Base-by-base conservation (phyloP, 2,888 invertebrate genomes). In the Dione juno region DNA sequence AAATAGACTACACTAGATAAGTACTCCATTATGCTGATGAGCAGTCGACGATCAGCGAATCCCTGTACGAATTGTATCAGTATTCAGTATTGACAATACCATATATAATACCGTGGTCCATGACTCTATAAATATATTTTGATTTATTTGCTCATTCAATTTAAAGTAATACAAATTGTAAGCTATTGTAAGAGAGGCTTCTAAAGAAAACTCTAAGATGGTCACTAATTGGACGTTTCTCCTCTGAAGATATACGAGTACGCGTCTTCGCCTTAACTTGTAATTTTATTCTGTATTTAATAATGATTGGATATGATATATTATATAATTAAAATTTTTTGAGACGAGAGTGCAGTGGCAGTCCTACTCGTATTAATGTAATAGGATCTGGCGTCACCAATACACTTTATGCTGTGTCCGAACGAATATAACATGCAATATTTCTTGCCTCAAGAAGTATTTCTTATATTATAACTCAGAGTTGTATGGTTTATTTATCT, bases 161-260 rank as follows among this genome's bases (percentile, higher is more conserved):
- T 61, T 43, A 63, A 63, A 68, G 14, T 5, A 48, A 43, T 35
- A 19, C 14, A 58, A 40, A 57, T 50, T 64, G 16, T 54, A 53
- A 43, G 35, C 43, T 10, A 58, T 58, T 9, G 43, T 16, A 52
- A 53, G 21, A 48, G 50, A 67, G 43, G 14, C 50, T 21, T 50
- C 37, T 64, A 45, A 40, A 64, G 66, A 64, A 80, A 82, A 80
- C 77, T 76, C 80, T 81, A 80, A 82, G 82, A 81, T 84, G 83
- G 81, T 71, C 87, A 70, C 88, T 88, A 88, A 88, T 88, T 88
- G 88, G 84, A 80, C 81, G 78, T 79, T 78, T 78, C 76, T 67
- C 35, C 21, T 40, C 28, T 53, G 67, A 37, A 35, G 40, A 35
- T 63, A 45, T 19, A 13, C n/a, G n/a, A n/a, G n/a, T n/a, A n/a